Evolutionary conservation across 2,113 vertebrate genomes (phyloP).

Genomic region (Lycocorax pyrrhopterus): DNA sequence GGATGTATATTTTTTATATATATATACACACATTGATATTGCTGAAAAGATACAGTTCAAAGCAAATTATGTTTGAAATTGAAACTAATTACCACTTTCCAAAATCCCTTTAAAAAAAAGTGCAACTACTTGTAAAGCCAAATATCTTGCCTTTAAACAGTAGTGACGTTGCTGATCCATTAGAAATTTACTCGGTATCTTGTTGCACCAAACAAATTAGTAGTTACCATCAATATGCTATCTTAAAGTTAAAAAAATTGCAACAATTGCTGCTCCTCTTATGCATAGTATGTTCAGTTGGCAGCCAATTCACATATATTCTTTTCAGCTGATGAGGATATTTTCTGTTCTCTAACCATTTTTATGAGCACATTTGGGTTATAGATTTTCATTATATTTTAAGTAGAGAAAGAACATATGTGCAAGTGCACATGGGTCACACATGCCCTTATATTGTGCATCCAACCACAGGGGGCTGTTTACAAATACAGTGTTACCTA

Average conservation of each 20-base stretch:
- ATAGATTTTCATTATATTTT: not conserved
- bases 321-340: not conserved
- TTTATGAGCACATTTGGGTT: not conserved
- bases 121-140: not conserved
- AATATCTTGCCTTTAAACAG: not conserved
- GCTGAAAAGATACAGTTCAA: not conserved
- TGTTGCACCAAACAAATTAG: not conserved
- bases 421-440: not conserved
- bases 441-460: not conserved
- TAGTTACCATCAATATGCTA: not conserved
- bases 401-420: not conserved
- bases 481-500: not conserved
- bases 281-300: not conserved
- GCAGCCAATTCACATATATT: not conserved
- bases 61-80: not conserved
- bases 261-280: not conserved
- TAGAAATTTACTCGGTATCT: not conserved
- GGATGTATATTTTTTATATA: not conserved
- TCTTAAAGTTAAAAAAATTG: not conserved
- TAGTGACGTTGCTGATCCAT: not conserved
- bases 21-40: not conserved
- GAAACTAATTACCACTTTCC: not conserved
- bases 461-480: not conserved
- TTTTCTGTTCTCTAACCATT: not conserved
- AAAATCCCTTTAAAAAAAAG: not conserved